Percentiles rank a stretch among this genome's conserved stretches.
phyloP scores from a whole-genome alignment of 2,888 invertebrate species.

The Thyatira batis region DNA sequence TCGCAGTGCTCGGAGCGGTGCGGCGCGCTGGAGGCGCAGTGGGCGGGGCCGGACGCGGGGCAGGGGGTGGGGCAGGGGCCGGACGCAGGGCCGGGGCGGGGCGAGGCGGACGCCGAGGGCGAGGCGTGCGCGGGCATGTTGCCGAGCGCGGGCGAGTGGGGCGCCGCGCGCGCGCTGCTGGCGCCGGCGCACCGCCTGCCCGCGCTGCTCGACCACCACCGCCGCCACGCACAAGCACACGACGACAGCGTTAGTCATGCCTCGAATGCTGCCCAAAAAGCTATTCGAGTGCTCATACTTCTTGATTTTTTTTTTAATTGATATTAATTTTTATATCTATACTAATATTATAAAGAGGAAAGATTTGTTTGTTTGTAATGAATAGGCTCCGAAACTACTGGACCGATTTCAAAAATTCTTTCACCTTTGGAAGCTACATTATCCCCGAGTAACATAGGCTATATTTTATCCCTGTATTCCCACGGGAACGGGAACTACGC shows the following conservation, averaged over 20 bases:
- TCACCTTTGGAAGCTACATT: no score
- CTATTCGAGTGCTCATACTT: no score
- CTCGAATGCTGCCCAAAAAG: no score
- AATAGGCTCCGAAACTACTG: no score
- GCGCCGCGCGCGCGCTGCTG: conserved; percentile 35
- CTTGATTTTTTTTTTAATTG: no score
- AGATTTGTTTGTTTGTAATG: no score
- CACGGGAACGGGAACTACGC: no score
- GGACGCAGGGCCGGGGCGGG: conserved; percentile 27
- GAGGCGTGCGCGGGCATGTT: conserved; percentile 30
- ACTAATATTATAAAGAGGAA: no score
- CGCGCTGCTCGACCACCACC: conserved; percentile 18
- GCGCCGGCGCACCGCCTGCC: conserved; percentile 25
- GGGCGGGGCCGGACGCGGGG: conserved; percentile 9
- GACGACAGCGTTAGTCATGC: conserved; percentile 2
- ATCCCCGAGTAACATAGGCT: no score
- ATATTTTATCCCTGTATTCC: no score
- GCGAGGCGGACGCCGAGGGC: conserved; percentile 26
- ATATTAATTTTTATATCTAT: no score
- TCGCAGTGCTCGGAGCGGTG: conserved; percentile 44
- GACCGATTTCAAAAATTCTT: no score
- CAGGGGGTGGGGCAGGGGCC: conserved; percentile 14
- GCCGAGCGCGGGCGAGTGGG: conserved; percentile 46
- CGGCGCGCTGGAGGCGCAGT: conserved; percentile 32
- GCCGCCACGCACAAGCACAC: conserved; percentile 21